These are phyloP conservation scores for Phataginus tetradactyla DNA, from an alignment of 2,797 vertebrate genomes.

Conservation along the genomic window DNA sequence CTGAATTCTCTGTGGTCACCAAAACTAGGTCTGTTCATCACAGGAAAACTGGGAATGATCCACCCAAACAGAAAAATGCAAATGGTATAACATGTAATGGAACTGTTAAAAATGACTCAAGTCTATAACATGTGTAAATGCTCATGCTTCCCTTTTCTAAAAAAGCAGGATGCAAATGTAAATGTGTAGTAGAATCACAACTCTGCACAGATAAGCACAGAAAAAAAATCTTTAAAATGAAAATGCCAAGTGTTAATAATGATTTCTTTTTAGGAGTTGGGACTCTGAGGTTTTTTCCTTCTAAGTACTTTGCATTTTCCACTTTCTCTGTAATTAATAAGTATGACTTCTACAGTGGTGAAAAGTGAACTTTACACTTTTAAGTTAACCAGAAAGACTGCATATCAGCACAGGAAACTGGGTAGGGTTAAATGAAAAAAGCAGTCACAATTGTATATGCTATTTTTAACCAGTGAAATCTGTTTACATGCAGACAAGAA, in stretches of 20 bases:
- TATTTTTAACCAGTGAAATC: background rate
- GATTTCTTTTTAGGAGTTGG: background rate
- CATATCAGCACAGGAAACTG: background rate
- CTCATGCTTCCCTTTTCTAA: background rate
- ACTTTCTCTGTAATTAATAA: conserved; percentile 33
- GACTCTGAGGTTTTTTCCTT: background rate
- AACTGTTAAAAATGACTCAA: background rate
- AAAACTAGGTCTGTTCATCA: background rate
- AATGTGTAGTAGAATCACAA: background rate
- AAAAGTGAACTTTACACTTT: background rate
- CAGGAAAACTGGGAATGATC: background rate
- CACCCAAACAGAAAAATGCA: background rate
- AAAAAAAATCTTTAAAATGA: background rate
- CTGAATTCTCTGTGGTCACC: fast-evolving
- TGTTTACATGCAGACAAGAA: background rate
- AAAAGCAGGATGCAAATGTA: background rate
- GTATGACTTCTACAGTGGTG: background rate
- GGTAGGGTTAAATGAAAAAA: background rate
- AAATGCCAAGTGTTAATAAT: background rate
- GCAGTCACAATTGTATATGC: background rate
- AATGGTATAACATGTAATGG: fast-evolving
- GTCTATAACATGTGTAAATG: background rate
- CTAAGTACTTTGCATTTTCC: conserved; percentile 1
- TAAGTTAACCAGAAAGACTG: background rate
- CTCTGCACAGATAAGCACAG: background rate